Evolutionary conservation across 2,797 vertebrate genomes (phyloP), one percentile per base, ranked within the genome.

Genomic region (Decapterus maruadsi): DNA sequence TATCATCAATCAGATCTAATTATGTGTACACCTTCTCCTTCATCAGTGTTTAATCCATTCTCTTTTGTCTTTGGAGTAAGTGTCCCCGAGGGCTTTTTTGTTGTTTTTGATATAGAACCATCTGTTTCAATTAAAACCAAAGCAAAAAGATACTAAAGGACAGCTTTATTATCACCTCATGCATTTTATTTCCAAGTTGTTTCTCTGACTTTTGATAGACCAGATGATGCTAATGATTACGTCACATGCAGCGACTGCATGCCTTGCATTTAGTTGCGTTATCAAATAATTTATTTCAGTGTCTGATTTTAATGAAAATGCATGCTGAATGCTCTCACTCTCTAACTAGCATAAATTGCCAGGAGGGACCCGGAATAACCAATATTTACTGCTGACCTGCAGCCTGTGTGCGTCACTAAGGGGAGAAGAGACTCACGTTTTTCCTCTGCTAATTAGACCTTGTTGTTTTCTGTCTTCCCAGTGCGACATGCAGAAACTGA

Each of bases 401-500:
- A 68, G 51, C 64, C 69, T 50, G 17, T 62, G 31, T 73, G 68
- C 38, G 22, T 86, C 82, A 46, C 71, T 68, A 50, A 46, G 72
- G 40, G 45, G 8, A 29, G 29, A 48, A 4, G 2, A 61, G 55
- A 38, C 51, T 16, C 16, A 67, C 17, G 14, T 43, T 76, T 57
- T 63, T 82, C 50, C 61, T 69, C 26, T 46, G 53, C 68, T 84
- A 70, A 86, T 78, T 63, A 78, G 40, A 74, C n/a, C 16, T 42
- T 59, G 5, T 19, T 72, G 48, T 83, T 72, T 68, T 66, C 48
- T 82, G 50, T 74, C 40, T 45, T 68, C 68, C 72, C 83, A 99
- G 98, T 99, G 97, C 4, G 98, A 99, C 94, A 98, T 99, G 97
- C 97, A 99, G 94, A 99, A 99, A 93, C 94, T 99, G 94, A 99